phyloP scores from a whole-genome alignment of 2,113 vertebrate species.

The Carassius auratus region DNA sequence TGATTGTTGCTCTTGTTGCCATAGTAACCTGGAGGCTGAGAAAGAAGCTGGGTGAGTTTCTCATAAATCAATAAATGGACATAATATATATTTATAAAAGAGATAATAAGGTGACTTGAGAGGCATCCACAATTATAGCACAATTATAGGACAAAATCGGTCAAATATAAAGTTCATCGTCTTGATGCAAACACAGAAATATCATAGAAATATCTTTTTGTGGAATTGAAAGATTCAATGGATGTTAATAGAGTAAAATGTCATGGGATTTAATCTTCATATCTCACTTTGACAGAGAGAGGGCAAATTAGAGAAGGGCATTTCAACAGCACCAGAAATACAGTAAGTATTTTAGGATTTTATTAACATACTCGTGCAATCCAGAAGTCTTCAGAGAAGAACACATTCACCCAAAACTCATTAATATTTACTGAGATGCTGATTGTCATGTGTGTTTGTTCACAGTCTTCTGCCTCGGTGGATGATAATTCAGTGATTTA shows the following conservation, averaged over 20 bases:
- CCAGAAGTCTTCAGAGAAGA: background rate
- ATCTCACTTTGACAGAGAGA: background rate
- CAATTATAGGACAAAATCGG: no score
- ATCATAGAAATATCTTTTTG: background rate
- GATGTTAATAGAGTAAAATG: background rate
- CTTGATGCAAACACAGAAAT: no score
- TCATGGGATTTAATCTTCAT: background rate
- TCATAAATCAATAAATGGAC: no score
- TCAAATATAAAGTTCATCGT: no score
- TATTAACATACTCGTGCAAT: background rate
- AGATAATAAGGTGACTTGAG: no score
- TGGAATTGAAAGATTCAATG: background rate
- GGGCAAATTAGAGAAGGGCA: background rate
- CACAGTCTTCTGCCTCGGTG: background rate
- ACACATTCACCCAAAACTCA: no score
- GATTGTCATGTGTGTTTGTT: background rate
- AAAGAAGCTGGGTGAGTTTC: background rate
- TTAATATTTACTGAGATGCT: background rate
- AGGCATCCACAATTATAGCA: no score
- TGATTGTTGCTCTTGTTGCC: background rate
- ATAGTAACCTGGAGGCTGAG: background rate
- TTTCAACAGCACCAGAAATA: background rate
- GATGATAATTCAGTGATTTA: background rate
- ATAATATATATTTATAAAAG: no score
- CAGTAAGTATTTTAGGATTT: background rate